Percentiles rank a stretch among this genome's conserved stretches.
Evolutionary conservation across 2,113 vertebrate genomes (phyloP).

Genomic region (Elephas maximus): DNA sequence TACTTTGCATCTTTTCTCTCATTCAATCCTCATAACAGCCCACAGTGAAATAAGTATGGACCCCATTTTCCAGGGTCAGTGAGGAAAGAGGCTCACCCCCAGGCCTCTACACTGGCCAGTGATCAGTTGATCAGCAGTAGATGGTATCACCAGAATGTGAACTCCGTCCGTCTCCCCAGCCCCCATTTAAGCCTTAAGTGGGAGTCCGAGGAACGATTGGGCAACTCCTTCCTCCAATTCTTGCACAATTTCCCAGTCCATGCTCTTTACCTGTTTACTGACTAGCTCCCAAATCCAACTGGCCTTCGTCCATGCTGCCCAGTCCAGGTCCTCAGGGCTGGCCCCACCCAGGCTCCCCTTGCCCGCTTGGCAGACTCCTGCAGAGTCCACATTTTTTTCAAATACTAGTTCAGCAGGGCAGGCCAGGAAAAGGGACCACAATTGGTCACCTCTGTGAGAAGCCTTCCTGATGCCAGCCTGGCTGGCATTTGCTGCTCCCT

Average conservation of each 20-base stretch:
- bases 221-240: background rate
- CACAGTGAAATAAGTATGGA: background rate
- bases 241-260: background rate
- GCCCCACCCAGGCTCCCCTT: background rate
- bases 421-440: background rate
- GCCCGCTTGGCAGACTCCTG: background rate
- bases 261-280: background rate
- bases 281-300: background rate
- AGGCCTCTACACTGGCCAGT: background rate
- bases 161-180: background rate
- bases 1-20: background rate
- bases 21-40: background rate
- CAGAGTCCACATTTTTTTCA: background rate
- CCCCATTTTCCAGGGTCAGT: background rate
- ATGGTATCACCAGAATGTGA: background rate
- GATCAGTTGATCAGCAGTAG: background rate
- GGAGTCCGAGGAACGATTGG: background rate
- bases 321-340: background rate
- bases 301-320: too few relatives aligned
- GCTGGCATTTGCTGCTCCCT: background rate
- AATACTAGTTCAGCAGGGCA: background rate
- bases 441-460: background rate
- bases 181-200: background rate
- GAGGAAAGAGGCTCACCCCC: background rate
- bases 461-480: background rate